Evolutionary conservation across 2,113 vertebrate genomes (phyloP).

Genomic region (Prunella fulvescens): DNA sequence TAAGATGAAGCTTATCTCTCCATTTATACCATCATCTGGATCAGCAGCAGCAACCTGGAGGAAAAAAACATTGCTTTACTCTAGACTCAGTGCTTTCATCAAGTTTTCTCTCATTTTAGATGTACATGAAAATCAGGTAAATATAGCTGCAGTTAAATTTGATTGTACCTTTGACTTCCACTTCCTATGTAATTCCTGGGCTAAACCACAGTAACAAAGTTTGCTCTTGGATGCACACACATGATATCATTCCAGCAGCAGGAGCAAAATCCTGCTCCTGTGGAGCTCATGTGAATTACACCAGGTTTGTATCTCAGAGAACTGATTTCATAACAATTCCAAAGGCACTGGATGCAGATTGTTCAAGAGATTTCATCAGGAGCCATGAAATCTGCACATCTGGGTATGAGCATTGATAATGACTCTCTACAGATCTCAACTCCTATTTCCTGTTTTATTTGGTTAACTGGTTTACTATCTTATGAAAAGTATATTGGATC

Average conservation of each 20-base stretch:
- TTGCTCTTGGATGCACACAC: neutral
- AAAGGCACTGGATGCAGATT: neutral
- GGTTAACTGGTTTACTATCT: neutral
- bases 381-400: neutral
- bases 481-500: neutral
- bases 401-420: neutral
- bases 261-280: neutral
- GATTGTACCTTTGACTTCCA: neutral
- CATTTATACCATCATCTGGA: conserved; percentile 72
- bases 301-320: neutral
- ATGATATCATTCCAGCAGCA: neutral
- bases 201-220: neutral
- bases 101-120: neutral
- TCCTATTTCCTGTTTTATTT: neutral
- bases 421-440: neutral
- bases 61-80: neutral
- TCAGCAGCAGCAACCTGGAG: conserved; percentile 74
- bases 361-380: neutral
- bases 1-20: conserved; percentile 70
- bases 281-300: neutral
- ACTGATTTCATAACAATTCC: neutral
- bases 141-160: neutral
- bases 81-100: neutral
- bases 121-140: neutral
- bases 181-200: neutral